These are phyloP conservation scores for Drosophila nannoptera DNA, from an alignment of 1,140 invertebrate genomes.

Conservation along the genomic window DNA sequence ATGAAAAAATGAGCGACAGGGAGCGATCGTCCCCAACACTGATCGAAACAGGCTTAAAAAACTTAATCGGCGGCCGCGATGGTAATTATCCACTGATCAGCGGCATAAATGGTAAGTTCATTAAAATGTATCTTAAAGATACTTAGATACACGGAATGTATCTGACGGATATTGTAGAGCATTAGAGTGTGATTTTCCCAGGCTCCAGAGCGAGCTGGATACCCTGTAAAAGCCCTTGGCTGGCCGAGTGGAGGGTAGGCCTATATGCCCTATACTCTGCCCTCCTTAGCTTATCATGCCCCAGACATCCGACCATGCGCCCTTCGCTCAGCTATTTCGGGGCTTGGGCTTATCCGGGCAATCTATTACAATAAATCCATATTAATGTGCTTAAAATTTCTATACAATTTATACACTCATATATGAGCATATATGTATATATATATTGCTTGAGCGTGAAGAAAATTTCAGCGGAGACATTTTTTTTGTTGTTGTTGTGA, in stretches of 20 bases:
- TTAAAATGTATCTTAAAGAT: too few species aligned
- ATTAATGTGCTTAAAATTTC: constrained; percentile 30
- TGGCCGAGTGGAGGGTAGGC: too few species aligned
- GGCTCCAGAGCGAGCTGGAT: too few species aligned
- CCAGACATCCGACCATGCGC: not conserved
- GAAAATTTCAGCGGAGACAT: constrained; percentile 4
- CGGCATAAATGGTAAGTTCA: constrained; percentile 84
- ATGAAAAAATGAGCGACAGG: constrained; percentile 86
- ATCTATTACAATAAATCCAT: constrained; percentile 26
- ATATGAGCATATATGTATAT: not conserved
- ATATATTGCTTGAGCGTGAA: not conserved
- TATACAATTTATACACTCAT: constrained; percentile 5
- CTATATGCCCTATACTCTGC: not conserved
- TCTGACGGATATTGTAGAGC: not conserved
- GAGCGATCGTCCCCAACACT: constrained; percentile 88
- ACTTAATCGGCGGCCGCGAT: constrained; percentile 87
- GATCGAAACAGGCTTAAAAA: constrained; percentile 88
- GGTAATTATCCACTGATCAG: constrained; percentile 87
- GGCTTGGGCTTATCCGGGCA: not conserved
- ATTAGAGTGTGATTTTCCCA: too few species aligned
- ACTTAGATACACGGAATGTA: not conserved
- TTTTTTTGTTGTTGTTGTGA: not conserved
- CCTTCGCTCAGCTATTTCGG: not conserved
- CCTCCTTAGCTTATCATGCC: too few species aligned
- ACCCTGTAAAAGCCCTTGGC: too few species aligned